Evolutionary conservation across 2,113 vertebrate genomes (phyloP), one percentile per base, ranked within the genome.

Genomic region (Callaeas wilsoni): DNA sequence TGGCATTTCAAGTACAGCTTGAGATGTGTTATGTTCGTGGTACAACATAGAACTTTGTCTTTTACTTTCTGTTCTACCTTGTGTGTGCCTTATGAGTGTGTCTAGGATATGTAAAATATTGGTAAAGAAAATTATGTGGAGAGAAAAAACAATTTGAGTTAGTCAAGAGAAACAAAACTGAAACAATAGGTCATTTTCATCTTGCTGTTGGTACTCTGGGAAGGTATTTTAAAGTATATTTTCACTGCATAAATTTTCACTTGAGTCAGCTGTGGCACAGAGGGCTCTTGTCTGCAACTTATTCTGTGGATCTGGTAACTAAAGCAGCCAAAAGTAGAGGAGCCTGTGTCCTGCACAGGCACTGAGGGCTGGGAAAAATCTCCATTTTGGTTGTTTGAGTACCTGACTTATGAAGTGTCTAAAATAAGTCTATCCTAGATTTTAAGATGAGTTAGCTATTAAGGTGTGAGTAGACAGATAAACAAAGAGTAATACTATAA

Each of bases 401-500:
- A 64, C 63, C 77, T 89, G 63, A 30, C 56, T 79, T 76, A 64
- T 9, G 20, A 88, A 90, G 82, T n/a, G 49, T 32, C 79, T 60
- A 25, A 30, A 73, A 53, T 64, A 84, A 63, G 46, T 60, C 53
- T 78, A 1, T 29, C 56, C 57, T 63, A 30, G 42, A 16, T 79
- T 96, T 89, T 75, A 67, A 92, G 94, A 47, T n/a, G 85, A 76
- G 26, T 83, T 84, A 37, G 57, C 46, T 81, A 94, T 87, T 46
- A 86, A 78, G 77, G 80, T 87, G 77, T 81, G 91, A 88, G 67
- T 37, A 59, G 91, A 60, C 63, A 74, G 60, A 53, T 49, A 96
- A 94, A 84, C n/a, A 46, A 89, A 93, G 94, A 96, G 91, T 89
- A 93, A 68, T 82, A 30, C 83, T 90, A 42, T 93, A 91, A 84